Evolutionary conservation across 2,888 invertebrate genomes (phyloP).

Genomic region (Lasioglossum pauxillum): DNA sequence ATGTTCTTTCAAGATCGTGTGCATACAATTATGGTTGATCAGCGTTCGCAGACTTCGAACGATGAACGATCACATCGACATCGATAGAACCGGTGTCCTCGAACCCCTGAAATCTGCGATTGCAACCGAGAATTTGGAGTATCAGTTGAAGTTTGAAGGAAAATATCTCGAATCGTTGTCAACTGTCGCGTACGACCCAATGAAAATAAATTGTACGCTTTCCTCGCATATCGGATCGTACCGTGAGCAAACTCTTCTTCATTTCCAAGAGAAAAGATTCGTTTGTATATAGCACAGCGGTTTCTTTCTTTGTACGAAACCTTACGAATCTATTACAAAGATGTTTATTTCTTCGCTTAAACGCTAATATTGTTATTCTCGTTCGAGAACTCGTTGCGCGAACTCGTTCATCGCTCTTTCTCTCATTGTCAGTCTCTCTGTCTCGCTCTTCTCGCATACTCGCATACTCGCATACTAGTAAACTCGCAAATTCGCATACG

Average conservation of each 20-base stretch:
- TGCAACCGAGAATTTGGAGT: neutral
- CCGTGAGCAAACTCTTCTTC: neutral
- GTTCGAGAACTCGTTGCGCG: constrained; percentile 8
- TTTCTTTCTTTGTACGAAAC: constrained; percentile 31
- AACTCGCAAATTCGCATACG: neutral
- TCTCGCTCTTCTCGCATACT: neutral
- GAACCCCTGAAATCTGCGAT: neutral
- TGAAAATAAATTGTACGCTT: constrained; percentile 9
- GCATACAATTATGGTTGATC: neutral
- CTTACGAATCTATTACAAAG: constrained; percentile 53
- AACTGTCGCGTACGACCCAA: neutral
- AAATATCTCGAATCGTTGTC: neutral
- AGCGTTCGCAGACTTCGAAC: neutral
- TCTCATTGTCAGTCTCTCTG: neutral
- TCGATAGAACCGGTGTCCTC: neutral
- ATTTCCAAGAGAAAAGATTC: constrained; percentile 4
- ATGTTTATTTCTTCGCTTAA: constrained; percentile 59
- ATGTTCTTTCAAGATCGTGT: neutral
- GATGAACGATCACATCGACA: neutral
- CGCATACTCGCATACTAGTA: neutral
- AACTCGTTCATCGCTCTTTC: constrained; percentile 12
- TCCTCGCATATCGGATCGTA: neutral
- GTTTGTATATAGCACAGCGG: constrained; percentile 46
- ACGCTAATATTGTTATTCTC: constrained; percentile 67
- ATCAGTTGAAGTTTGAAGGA: neutral